Base-by-base conservation (phyloP, 2,888 invertebrate genomes). In the Drosophila maculinotata region DNA sequence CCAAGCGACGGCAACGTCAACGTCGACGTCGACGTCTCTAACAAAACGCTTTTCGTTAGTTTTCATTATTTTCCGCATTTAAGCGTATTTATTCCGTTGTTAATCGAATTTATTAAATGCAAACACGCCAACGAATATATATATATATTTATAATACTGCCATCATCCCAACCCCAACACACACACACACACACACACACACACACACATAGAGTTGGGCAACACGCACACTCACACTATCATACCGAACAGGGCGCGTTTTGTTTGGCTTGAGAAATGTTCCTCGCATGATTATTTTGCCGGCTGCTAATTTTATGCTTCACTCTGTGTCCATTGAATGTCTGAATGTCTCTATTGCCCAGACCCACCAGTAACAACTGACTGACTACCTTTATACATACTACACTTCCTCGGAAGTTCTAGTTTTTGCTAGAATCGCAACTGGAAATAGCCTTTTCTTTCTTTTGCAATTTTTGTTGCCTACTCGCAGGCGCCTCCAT, bases 101-200 rank as follows among this genome's bases (percentile, higher is more conserved):
- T 86, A 86, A 88, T 88, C 87, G 88, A 88, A 84, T 89, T 89
- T 87, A 89, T 89, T 90, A 89, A 89, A 90, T 85, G 87, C 89
- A 89, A 89, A 86, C 89, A 90, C 79, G 90, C 86, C 76, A 89
- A 85, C 88, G 66, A 30, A 45, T 31, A 12, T 12, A n/a, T 20
- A 10, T 17, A 28, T 26, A 6, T 14, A 17, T 4, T 5, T 15
- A 15, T 15, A 36, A 6, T 38, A 59, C 60, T 35, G 28, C 14
- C 36, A 6, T 38, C 57, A 57, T 35, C 25, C 14, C 36, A 60
- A 39, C 59, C 42, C 60, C 52, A 54, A 20, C 20, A 25, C 39
- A n/a, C 49, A 52, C 38, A 28, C 39, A 52, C 47, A 49, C 23
- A 48, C 54, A 36, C 38, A 48, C 57, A 56, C 51, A 53, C 39